Conservation (phyloP, 2,797 vertebrate genomes). For the Galagoides demidoff region DNA sequence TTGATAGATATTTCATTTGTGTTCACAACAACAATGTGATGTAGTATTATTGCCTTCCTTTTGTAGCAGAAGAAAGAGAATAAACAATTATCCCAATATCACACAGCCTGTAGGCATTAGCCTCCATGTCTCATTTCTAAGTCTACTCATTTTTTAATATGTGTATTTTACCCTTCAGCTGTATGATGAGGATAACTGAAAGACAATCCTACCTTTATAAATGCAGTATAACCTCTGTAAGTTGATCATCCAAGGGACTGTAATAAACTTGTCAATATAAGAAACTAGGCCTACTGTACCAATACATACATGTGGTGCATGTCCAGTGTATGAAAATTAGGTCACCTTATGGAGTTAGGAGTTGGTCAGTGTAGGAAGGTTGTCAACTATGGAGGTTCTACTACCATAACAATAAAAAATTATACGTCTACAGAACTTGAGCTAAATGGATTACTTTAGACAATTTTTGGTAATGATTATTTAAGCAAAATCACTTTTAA, state of each 20-base stretch:
- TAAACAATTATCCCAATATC: not conserved
- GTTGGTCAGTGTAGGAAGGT: too few species aligned
- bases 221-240: too few species aligned
- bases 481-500: conserved; percentile 29
- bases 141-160: not conserved
- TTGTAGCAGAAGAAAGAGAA: not conserved
- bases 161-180: not conserved
- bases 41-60: not conserved
- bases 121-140: not conserved
- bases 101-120: not conserved
- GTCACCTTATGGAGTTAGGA: too few species aligned
- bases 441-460: not conserved
- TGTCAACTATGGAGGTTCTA: too few species aligned
- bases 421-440: not conserved
- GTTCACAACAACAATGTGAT: too few species aligned
- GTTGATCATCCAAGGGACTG: too few species aligned
- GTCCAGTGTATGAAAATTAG: too few species aligned
- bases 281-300: too few species aligned
- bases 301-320: too few species aligned
- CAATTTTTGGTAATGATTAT: not conserved
- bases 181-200: not conserved
- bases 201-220: not conserved
- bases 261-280: too few species aligned
- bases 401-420: not conserved
- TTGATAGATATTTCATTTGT: not conserved